Evolutionary conservation across 1,140 invertebrate species (phyloP).

Genomic region (Mizuhopecten yessoensis): DNA sequence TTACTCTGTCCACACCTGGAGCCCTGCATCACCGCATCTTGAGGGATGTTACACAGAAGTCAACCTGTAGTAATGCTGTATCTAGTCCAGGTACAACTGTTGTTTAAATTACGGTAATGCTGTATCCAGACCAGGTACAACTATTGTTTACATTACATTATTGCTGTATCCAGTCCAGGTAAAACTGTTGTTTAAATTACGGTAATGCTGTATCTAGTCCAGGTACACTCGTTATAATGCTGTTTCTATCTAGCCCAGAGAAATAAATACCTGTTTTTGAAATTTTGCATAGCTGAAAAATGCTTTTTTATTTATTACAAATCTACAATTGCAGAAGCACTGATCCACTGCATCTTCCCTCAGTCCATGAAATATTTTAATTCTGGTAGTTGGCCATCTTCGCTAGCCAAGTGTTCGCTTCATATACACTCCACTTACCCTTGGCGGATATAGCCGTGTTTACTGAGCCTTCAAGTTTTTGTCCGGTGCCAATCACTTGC

Average conservation of each 20-base stretch:
- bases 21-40: slow-evolving; percentile 58
- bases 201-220: slow-evolving; percentile 49
- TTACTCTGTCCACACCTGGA: slow-evolving; percentile 50
- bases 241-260: slow-evolving; percentile 48
- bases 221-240: slow-evolving; percentile 44
- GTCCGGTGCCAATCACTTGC: no score
- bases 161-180: slow-evolving; percentile 50
- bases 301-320: no score
- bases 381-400: no score
- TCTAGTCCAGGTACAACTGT: slow-evolving; percentile 46
- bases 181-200: background rate
- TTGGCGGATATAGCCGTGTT: no score
- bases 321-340: no score
- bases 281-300: no score
- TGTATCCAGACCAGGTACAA: slow-evolving; percentile 48
- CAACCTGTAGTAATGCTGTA: slow-evolving; percentile 44
- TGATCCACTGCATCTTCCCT: no score
- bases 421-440: no score
- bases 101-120: slow-evolving; percentile 47
- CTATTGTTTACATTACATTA: background rate
- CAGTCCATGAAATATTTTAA: no score
- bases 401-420: no score
- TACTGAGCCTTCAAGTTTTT: no score
- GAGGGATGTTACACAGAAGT: slow-evolving; percentile 62
- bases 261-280: no score